Conservation (phyloP, 1,140 invertebrate species). For the Ephestia elutella region DNA sequence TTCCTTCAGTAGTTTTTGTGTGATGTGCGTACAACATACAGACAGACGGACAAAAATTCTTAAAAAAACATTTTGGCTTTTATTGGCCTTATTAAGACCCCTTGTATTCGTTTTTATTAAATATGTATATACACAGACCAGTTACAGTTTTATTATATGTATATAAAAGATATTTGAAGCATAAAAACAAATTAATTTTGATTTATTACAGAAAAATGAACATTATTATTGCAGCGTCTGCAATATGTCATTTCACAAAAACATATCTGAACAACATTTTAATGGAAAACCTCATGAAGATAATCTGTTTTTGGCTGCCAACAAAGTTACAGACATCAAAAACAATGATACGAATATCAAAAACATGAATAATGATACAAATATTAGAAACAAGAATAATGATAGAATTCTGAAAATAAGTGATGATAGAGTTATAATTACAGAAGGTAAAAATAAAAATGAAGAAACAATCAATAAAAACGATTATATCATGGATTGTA, state of each 20-base stretch:
- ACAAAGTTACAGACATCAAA: too few relatives aligned
- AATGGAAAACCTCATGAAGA: slow-evolving; percentile 21
- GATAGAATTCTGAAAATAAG: neutral
- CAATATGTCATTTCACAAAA: slow-evolving; percentile 19
- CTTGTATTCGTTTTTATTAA: too few relatives aligned
- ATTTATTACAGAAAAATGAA: neutral
- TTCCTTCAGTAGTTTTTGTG: too few relatives aligned
- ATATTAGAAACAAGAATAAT: too few relatives aligned
- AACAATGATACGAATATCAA: too few relatives aligned
- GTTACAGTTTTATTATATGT: too few relatives aligned
- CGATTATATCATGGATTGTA: slow-evolving; percentile 7
- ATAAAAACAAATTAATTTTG: neutral
- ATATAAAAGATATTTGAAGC: too few relatives aligned
- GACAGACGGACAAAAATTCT: too few relatives aligned
- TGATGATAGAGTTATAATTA: neutral
- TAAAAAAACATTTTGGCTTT: too few relatives aligned
- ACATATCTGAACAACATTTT: slow-evolving; percentile 17
- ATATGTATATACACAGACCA: neutral
- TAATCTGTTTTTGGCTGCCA: slow-evolving; percentile 18
- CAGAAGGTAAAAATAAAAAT: slow-evolving; percentile 13
- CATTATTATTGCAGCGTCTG: slow-evolving; percentile 28
- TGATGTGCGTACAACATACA: too few relatives aligned
- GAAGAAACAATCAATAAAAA: slow-evolving; percentile 7
- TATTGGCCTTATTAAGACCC: too few relatives aligned
- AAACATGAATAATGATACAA: too few relatives aligned